Base-by-base conservation (phyloP, 92 coral and sea anemone species). In the Micromussa lordhowensis region DNA sequence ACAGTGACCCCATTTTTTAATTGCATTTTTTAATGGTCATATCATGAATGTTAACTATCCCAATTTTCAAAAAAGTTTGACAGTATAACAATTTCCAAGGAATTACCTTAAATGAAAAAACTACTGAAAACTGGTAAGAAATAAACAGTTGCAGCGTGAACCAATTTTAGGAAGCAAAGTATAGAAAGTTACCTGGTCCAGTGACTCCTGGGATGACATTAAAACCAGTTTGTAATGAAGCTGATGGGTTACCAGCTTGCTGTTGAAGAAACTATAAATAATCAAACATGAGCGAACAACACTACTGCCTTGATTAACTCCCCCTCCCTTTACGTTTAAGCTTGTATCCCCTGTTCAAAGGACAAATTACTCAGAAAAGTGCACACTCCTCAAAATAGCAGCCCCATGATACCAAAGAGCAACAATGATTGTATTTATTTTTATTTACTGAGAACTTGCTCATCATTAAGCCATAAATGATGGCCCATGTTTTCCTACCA, bases 141-240 rank as follows among this genome's bases (percentile, higher is more conserved):
- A 61, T 61, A 11, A 61, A 61, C 12, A 61, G 14, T 11, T 61
- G n/a, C 26, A 22, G 2, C 9, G 24, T 61, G 13, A 61, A 61
- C 30, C 29, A 61, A 22, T 61, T 61, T 61, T 9, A 61, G 14
- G 68, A 61, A 29, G 1, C 29, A 22, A 61, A 13, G 68, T 26
- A 66, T 63, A 24, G 29, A 22, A 73, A 49, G 17, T 31, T 86
- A 91, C 94, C 81, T 78, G 87, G 82, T 70, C 89, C 77, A 16
- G 94, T 76, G 88, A 91, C 85, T 49, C 94, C 94, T 22, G 94
- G 94, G 77, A 91, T 83, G 30, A 89, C 83, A 5, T 89, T 77
- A 77, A 91, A 91, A 19, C 94, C 89, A 30, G 92, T 40, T 54
- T 81, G 92, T 35, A 84, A 84, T 19, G 91, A 38, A 32, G 87